A percentile compares a stretch with the other conserved stretches of the same genome.
phyloP scores from a whole-genome alignment of 2,113 vertebrate genomes.

The Plecotus auritus region DNA sequence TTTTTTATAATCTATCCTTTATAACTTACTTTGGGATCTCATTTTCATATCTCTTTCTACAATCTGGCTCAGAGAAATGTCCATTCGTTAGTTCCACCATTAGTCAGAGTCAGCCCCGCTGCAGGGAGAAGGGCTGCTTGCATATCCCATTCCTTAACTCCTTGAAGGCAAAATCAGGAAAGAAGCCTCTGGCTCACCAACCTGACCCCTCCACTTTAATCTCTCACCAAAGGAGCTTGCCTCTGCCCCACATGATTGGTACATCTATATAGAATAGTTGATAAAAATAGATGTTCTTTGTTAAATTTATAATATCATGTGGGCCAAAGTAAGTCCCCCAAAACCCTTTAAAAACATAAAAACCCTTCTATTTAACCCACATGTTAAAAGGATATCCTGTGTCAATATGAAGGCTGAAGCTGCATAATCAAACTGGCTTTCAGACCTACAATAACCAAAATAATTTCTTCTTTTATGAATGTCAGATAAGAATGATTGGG shows the following conservation, averaged over 20 bases:
- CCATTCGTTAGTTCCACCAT: fast-evolving
- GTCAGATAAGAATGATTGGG: neutral
- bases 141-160: neutral
- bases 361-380: neutral
- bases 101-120: too few species aligned
- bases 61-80: neutral
- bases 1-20: neutral
- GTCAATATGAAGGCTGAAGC: neutral
- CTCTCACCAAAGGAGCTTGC: neutral
- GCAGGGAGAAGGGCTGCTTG: fast-evolving
- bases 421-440: neutral
- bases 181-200: neutral
- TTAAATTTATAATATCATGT: neutral
- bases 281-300: neutral
- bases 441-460: neutral
- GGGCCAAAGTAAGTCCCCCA: neutral
- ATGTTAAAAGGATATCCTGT: neutral
- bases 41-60: neutral
- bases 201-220: neutral
- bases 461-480: neutral
- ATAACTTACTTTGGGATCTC: neutral
- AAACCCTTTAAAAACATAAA: neutral
- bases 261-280: neutral
- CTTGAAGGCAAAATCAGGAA: neutral
- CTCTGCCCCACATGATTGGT: neutral